Evolutionary conservation across 2,888 invertebrate species (phyloP).

Genomic region (Elysia crispata): DNA sequence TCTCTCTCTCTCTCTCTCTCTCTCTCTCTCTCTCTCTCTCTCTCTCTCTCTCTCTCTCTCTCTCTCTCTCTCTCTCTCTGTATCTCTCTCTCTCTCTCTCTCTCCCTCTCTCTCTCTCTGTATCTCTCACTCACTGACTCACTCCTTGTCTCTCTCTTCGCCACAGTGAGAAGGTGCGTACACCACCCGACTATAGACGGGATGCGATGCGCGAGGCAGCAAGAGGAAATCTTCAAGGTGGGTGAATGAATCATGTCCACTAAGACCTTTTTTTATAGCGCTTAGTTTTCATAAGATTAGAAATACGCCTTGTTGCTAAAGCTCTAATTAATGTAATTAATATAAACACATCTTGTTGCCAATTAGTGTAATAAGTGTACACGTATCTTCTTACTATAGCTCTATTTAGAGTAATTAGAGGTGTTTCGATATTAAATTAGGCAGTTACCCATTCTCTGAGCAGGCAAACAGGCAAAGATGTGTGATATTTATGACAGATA

Average conservation of each 20-base stretch:
- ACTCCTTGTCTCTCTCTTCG: neutral
- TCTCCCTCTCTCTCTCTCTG: neutral
- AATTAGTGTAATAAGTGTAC: no score
- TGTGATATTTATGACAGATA: no score
- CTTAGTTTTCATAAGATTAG: no score
- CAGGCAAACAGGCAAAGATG: no score
- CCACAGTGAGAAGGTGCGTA: slow-evolving; percentile 32
- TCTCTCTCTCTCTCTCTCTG: neutral
- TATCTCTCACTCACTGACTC: neutral
- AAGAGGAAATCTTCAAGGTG: slow-evolving; percentile 29
- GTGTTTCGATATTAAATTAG: no score
- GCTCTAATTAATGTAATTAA: no score
- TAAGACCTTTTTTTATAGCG: no score
- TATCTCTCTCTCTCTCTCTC: neutral
- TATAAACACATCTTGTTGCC: no score
- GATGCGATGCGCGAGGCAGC: slow-evolving; percentile 48
- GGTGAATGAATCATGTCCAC: neutral
- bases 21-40: slow-evolving; percentile 17
- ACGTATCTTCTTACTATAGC: no score
- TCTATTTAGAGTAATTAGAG: no score
- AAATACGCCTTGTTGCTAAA: no score
- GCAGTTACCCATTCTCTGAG: no score
- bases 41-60: slow-evolving; percentile 12
- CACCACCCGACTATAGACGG: slow-evolving; percentile 45
- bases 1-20: slow-evolving; percentile 19